These are phyloP conservation scores for Danio jaintianensis DNA, from an alignment of 2,797 vertebrate species.

Conservation along the genomic window DNA sequence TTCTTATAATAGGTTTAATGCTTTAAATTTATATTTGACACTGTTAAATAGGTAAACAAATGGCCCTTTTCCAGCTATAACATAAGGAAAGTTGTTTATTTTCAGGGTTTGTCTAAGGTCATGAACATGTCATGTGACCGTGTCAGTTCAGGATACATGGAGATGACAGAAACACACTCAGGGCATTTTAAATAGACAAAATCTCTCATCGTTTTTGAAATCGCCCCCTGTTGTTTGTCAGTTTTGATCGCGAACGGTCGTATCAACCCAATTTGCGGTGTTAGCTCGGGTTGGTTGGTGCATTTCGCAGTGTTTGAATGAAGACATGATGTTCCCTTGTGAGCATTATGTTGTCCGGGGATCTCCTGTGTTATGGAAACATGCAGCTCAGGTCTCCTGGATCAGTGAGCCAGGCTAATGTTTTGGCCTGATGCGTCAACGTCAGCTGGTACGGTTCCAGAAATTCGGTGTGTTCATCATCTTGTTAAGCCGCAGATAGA, in stretches of 20 bases:
- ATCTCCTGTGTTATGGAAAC: conserved; percentile 57
- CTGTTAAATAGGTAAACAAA: neutral
- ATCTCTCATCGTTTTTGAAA: conserved; percentile 2
- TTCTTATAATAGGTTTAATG: neutral
- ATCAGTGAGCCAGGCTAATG: conserved; percentile 32
- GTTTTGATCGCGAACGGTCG: conserved; percentile 4
- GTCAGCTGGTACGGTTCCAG: conserved; percentile 37
- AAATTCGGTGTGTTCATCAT: conserved; percentile 35
- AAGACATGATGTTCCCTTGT: conserved; percentile 54
- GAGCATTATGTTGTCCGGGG: conserved; percentile 42
- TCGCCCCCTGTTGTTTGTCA: conserved; percentile 37
- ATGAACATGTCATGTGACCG: conserved; percentile 31
- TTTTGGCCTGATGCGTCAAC: conserved; percentile 29
- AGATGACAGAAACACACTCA: conserved; percentile 1
- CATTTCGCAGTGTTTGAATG: conserved; percentile 32
- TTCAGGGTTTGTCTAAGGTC: conserved; percentile 26
- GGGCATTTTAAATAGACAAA: conserved; percentile 22
- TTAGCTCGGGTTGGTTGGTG: conserved; percentile 30
- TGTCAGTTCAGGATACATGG: conserved; percentile 35
- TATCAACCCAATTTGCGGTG: conserved; percentile 19
- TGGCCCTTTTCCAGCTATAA: conserved; percentile 9
- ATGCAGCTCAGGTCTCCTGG: conserved; percentile 34
- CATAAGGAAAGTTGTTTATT: conserved; percentile 22
- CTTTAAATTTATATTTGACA: neutral
- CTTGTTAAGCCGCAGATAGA: conserved; percentile 41